Conservation (phyloP, 2,113 vertebrate genomes). For the Andinoacara biseriatus region DNA sequence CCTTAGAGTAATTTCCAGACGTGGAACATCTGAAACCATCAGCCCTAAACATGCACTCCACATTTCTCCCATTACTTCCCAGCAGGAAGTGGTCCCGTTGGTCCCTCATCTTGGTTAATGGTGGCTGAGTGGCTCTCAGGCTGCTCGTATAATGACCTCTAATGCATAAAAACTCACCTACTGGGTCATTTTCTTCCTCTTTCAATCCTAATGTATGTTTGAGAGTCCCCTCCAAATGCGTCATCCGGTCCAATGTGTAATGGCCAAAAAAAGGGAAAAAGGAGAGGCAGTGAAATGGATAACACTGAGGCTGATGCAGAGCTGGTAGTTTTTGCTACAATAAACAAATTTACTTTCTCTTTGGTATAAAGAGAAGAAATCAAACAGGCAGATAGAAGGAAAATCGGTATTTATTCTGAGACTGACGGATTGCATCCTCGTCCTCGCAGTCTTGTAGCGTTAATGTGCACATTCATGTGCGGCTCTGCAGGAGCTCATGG, state of each 20-base stretch:
- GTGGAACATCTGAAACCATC: constrained; percentile 62
- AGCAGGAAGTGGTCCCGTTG: constrained; percentile 62
- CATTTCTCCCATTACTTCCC: constrained; percentile 64
- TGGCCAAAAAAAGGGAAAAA: background rate
- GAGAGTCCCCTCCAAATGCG: constrained; percentile 59
- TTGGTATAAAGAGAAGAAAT: background rate
- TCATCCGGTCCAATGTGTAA: constrained; percentile 40
- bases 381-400: background rate
- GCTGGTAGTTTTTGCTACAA: background rate
- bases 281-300: constrained; percentile 10
- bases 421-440: background rate
- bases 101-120: constrained; percentile 72
- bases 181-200: constrained; percentile 55
- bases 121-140: constrained; percentile 71
- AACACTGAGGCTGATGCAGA: background rate
- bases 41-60: constrained; percentile 56
- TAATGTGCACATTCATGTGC: background rate
- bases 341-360: background rate
- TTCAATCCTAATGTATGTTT: constrained; percentile 60
- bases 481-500: background rate
- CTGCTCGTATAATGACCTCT: constrained; percentile 69
- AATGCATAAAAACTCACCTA: constrained; percentile 70
- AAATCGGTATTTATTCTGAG: background rate
- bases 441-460: background rate
- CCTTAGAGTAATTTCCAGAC: constrained; percentile 56